Conservation (phyloP, 2,888 invertebrate species). For the Caenorhabditis doughertyi region DNA sequence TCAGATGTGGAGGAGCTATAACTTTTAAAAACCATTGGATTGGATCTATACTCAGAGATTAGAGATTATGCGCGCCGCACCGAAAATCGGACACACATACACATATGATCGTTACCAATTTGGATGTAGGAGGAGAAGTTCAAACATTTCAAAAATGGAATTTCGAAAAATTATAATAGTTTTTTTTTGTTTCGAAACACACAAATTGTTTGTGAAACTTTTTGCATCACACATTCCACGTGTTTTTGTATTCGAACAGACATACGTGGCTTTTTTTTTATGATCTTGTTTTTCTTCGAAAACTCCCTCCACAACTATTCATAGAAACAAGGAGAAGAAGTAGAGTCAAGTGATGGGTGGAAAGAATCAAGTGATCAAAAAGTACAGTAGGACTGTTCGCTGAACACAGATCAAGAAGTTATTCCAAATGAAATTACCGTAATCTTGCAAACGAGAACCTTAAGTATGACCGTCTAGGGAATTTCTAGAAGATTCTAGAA, state of each 20-base stretch:
- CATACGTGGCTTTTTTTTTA: neutral
- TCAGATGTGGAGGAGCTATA: slow-evolving; percentile 15
- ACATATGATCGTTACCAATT: slow-evolving; percentile 43
- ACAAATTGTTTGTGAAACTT: neutral
- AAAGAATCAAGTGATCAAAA: slow-evolving; percentile 18
- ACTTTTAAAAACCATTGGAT: slow-evolving; percentile 5
- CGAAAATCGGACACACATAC: neutral
- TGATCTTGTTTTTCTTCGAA: slow-evolving; percentile 12
- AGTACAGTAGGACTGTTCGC: neutral
- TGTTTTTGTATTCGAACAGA: too few species aligned
- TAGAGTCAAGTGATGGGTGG: neutral
- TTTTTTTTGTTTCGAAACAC: neutral
- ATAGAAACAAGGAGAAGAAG: neutral
- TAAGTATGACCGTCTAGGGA: too few species aligned
- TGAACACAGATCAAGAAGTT: slow-evolving; percentile 2
- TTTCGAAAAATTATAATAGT: neutral
- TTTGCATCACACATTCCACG: slow-evolving; percentile 18
- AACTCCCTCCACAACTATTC: neutral
- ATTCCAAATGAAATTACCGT: too few species aligned
- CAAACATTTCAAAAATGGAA: slow-evolving; percentile 36
- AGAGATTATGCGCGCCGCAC: slow-evolving; percentile 33
- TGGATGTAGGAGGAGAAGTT: neutral
- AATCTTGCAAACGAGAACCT: too few species aligned
- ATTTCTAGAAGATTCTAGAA: neutral
- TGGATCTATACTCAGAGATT: neutral